These are phyloP conservation scores for Chiloscyllium punctatum DNA, from an alignment of 2,797 vertebrate species.

Conservation along the genomic window DNA sequence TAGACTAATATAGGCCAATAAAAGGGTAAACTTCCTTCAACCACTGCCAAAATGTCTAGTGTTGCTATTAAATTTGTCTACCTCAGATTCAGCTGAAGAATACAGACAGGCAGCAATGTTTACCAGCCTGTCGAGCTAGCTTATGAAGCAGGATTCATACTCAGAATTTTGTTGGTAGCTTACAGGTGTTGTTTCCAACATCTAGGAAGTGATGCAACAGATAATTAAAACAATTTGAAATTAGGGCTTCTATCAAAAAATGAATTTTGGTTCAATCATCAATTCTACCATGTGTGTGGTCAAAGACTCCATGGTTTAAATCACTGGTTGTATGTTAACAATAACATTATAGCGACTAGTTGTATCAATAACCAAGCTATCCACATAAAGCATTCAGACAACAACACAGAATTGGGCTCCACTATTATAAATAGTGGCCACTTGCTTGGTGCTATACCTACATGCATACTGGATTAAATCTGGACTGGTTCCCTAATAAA, in stretches of 20 bases:
- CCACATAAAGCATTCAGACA: background rate
- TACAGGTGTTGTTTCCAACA: slow-evolving; percentile 19
- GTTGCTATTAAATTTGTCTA: too few relatives aligned
- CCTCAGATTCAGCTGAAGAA: background rate
- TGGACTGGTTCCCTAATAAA: background rate
- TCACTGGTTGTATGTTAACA: background rate
- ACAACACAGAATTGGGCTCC: background rate
- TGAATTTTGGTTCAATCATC: background rate
- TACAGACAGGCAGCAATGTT: background rate
- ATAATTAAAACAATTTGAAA: slow-evolving; percentile 1
- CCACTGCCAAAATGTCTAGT: too few relatives aligned
- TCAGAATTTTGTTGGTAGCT: background rate
- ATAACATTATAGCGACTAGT: background rate
- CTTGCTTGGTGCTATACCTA: background rate
- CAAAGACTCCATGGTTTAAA: background rate
- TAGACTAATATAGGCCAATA: background rate
- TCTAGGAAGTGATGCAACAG: background rate
- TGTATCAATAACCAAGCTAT: background rate
- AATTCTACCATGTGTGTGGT: too few relatives aligned
- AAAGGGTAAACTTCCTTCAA: background rate
- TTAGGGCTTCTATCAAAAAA: background rate
- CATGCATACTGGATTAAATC: background rate
- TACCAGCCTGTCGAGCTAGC: background rate
- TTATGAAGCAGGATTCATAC: background rate
- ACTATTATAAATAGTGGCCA: background rate